Conservation (phyloP, 2,888 invertebrate species). For the Papilio demoleus region DNA sequence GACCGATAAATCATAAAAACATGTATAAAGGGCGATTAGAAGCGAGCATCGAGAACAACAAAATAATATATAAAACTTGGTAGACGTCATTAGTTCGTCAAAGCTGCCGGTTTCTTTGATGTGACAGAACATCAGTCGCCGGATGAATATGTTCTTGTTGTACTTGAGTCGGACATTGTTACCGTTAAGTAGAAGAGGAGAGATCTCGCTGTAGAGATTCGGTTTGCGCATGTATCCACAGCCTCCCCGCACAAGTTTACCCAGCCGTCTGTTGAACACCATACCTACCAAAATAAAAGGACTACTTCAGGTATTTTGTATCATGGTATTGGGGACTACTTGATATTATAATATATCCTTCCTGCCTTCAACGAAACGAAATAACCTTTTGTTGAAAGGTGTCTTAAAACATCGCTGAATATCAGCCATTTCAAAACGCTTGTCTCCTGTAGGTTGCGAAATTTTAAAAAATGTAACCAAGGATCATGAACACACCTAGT, state of each 20-base stretch:
- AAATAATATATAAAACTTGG: too few relatives aligned
- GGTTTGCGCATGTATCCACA: constrained; percentile 75
- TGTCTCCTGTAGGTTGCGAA: too few relatives aligned
- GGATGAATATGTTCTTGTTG: neutral
- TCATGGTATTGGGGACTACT: too few relatives aligned
- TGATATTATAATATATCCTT: too few relatives aligned
- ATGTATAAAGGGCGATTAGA: too few relatives aligned
- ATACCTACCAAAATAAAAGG: constrained; percentile 77
- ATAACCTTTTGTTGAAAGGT: neutral
- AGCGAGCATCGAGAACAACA: too few relatives aligned
- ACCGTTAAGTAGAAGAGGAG: constrained; percentile 70
- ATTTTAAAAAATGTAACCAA: neutral
- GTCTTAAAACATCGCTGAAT: neutral
- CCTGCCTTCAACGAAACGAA: too few relatives aligned
- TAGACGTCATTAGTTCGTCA: too few relatives aligned
- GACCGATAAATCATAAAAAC: too few relatives aligned
- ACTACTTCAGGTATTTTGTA: neutral
- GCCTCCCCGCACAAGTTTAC: constrained; percentile 76
- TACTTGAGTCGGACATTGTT: neutral
- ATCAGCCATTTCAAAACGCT: too few relatives aligned
- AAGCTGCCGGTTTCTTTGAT: too few relatives aligned
- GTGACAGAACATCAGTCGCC: too few relatives aligned
- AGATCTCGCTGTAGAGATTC: constrained; percentile 82
- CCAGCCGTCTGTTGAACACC: constrained; percentile 86
- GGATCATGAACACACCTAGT: constrained; percentile 75